Evolutionary conservation across 2,113 vertebrate genomes (phyloP).

Genomic region (Maccullochella peelii): DNA sequence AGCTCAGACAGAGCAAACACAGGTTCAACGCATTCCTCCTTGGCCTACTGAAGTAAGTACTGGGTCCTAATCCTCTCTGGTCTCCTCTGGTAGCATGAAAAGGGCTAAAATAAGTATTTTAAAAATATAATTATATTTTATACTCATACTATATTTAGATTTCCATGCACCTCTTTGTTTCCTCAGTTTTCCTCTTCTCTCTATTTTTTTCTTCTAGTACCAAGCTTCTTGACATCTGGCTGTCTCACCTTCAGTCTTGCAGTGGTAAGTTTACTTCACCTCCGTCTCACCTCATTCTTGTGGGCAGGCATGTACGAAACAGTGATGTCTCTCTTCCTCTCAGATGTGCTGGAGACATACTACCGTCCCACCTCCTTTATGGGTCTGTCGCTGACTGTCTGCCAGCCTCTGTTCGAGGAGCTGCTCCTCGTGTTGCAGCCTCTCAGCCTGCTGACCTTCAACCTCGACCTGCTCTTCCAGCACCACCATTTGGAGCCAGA

Average conservation of each 20-base stretch:
- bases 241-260: conserved; percentile 91
- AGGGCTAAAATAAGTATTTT: background rate
- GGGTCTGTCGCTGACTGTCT: conserved; percentile 86
- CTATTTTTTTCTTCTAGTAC: conserved; percentile 79
- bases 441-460: conserved; percentile 95
- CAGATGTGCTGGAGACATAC: conserved; percentile 93
- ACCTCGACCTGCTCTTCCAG: conserved; percentile 95
- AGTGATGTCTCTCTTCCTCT: conserved; percentile 13
- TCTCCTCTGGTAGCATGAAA: background rate
- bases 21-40: conserved; percentile 95
- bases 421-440: conserved; percentile 96
- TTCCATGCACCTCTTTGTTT: background rate
- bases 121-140: background rate
- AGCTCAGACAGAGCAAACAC: conserved; percentile 88
- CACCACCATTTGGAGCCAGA: conserved; percentile 88
- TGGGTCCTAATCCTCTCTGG: conserved; percentile 1
- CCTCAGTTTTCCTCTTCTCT: conserved; percentile 1
- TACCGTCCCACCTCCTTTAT: conserved; percentile 93
- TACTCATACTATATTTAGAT: background rate
- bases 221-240: conserved; percentile 93
- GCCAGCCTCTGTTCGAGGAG: conserved; percentile 92
- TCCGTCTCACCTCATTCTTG: background rate
- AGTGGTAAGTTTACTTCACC: conserved; percentile 80
- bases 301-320: background rate
- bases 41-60: conserved; percentile 93